A percentile compares a stretch with the other conserved stretches of the same genome.
phyloP scores from a whole-genome alignment of 2,888 invertebrate genomes.

The Scelioninae gen. 2 region DNA sequence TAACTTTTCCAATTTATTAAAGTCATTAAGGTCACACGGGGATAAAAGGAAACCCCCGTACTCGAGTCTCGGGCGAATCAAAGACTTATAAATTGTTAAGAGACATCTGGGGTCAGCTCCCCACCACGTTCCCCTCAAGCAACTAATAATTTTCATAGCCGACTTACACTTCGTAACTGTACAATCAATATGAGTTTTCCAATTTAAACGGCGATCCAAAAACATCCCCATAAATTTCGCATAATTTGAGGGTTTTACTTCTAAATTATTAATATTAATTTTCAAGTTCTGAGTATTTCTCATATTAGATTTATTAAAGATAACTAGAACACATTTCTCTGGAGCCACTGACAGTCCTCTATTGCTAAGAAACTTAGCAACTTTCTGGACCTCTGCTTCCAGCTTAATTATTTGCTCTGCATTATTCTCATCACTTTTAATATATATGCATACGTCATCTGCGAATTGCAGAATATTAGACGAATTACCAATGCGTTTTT shows the following conservation, averaged over 20 bases:
- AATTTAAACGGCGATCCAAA: constrained; percentile 18
- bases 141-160: constrained; percentile 36
- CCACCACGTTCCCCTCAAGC: constrained; percentile 42
- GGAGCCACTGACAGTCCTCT: not conserved
- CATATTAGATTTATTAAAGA: not conserved
- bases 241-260: not conserved
- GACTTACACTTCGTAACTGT: constrained; percentile 11
- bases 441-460: not conserved
- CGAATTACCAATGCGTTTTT: too few species aligned
- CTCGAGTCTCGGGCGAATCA: constrained; percentile 33
- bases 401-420: not conserved
- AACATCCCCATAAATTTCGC: not conserved
- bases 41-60: constrained; percentile 42
- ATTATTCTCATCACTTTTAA: not conserved
- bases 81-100: constrained; percentile 7
- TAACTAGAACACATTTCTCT: not conserved
- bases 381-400: not conserved
- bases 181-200: constrained; percentile 29
- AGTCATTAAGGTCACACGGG: constrained; percentile 1
- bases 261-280: not conserved
- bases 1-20: constrained; percentile 29
- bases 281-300: not conserved
- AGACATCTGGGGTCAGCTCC: constrained; percentile 33
- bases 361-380: not conserved
- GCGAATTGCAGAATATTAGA: not conserved